Base-by-base conservation (phyloP, 2,797 vertebrate species). In the Crax fasciolata region DNA sequence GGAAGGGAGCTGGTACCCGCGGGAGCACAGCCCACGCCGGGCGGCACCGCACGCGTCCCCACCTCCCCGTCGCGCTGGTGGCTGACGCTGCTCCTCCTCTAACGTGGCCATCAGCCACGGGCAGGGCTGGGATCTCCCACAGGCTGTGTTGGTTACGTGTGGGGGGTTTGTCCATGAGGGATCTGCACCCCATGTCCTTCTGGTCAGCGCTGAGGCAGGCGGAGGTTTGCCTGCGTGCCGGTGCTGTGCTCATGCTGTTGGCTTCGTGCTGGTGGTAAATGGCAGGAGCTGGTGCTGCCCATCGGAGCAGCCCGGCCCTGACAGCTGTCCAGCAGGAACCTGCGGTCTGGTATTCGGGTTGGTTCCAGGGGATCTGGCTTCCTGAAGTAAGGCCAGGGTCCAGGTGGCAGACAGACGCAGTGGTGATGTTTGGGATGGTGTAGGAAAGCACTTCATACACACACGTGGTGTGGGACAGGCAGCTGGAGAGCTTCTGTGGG, bases 101-200 rank as follows among this genome's bases (percentile, higher is more conserved):
- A 9, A 28, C 2, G 8, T 11, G 41, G 46, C 9, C 38, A 3
- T 0, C 9, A 25, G 4, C 39, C 51, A 0, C 2, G 20, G 59
- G 1, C 2, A 67, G 28, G 57, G 73, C 35, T 20, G 35, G 6
- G 6, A 5, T 14, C 43, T 8, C 1, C 0, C 23, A 0, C 0
- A 0, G 23, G 4, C 9, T 1, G 2, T 7, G 15, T 4, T 0
- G 3, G 17, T 13, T 30, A 1, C 10, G 1, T 3, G 2, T 4
- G 8, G 28, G 65, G 19, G 32, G 0, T 18, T 58, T 4, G 32
- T 57, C 65, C 68, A 23, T 2, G 25, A 20, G 38, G 43, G 13
- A 21, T 28, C 54, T 58, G 44, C 3, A 3, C 7, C 61, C 7
- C 9, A 4, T 32, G 13, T 46, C 13, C 18, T 44, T 8, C 19